Conservation (phyloP, 2,888 invertebrate genomes). For the Pyrrhia umbra region DNA sequence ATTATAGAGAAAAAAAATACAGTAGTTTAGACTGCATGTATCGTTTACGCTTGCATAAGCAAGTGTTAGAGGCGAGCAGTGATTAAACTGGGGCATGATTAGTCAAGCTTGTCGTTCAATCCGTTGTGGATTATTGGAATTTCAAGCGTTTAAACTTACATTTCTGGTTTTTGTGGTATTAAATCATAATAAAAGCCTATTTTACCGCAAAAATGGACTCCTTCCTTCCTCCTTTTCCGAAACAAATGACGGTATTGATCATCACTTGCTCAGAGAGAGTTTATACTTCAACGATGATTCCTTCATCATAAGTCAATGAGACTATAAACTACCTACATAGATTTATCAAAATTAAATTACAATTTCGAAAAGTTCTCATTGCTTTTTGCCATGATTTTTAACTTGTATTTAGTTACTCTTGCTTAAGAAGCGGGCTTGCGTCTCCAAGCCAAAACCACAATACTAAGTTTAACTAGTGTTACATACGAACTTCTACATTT, state of each 20-base stretch:
- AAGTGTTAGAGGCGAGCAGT: slow-evolving; percentile 45
- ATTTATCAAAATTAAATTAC: neutral
- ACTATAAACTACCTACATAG: too few species aligned
- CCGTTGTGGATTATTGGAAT: slow-evolving; percentile 46
- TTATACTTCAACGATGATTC: neutral
- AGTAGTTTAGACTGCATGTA: slow-evolving; percentile 56
- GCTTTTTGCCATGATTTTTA: neutral
- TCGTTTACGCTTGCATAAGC: slow-evolving; percentile 54
- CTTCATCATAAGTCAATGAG: neutral
- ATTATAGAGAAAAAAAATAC: slow-evolving; percentile 35
- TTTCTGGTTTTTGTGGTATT: neutral
- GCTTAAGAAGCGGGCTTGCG: neutral
- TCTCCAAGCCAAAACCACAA: neutral
- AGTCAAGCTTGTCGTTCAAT: slow-evolving; percentile 40
- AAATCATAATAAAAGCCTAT: neutral
- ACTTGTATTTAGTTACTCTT: neutral
- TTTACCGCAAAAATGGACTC: neutral
- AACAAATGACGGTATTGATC: neutral
- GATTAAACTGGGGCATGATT: slow-evolving; percentile 42
- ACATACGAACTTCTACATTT: slow-evolving; percentile 10
- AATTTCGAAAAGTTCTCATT: neutral
- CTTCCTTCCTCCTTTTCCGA: neutral
- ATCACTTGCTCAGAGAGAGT: neutral
- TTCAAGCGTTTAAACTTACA: neutral
- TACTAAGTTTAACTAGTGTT: neutral